These are phyloP conservation scores for Frieseomelitta varia DNA, from an alignment of 1,140 invertebrate species.

Conservation along the genomic window DNA sequence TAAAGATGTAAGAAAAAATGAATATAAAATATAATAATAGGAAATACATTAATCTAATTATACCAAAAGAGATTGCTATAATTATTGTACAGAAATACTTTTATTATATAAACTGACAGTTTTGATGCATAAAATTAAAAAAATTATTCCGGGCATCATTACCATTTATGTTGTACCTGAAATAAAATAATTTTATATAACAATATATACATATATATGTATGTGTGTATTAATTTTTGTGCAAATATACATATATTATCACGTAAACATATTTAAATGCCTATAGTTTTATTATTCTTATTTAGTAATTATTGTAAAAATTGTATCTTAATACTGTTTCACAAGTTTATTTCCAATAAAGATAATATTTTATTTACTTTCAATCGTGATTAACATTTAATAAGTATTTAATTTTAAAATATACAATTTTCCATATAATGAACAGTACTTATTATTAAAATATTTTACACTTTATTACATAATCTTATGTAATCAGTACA, in stretches of 20 bases:
- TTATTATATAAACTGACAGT: slow-evolving; percentile 28
- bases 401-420: slow-evolving; percentile 10
- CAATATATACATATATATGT: not conserved
- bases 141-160: slow-evolving; percentile 9
- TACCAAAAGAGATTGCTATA: slow-evolving; percentile 2
- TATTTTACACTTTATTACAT: slow-evolving; percentile 15
- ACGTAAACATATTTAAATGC: not conserved
- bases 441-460: slow-evolving; percentile 8
- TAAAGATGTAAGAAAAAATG: not conserved
- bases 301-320: not conserved
- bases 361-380: slow-evolving; percentile 7
- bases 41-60: not conserved
- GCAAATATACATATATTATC: slow-evolving; percentile 3
- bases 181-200: slow-evolving; percentile 12
- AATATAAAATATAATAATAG: not conserved
- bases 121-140: slow-evolving; percentile 22
- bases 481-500: slow-evolving; percentile 17
- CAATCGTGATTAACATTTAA: not conserved
- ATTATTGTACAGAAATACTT: slow-evolving; percentile 11
- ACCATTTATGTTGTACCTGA: not conserved
- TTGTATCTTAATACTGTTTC: not conserved
- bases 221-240: slow-evolving; percentile 14
- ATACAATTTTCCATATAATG: slow-evolving; percentile 10
- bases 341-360: slow-evolving; percentile 5
- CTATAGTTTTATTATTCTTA: not conserved